phyloP scores from a whole-genome alignment of 2,797 vertebrate species.

The Sebastes miniatus region DNA sequence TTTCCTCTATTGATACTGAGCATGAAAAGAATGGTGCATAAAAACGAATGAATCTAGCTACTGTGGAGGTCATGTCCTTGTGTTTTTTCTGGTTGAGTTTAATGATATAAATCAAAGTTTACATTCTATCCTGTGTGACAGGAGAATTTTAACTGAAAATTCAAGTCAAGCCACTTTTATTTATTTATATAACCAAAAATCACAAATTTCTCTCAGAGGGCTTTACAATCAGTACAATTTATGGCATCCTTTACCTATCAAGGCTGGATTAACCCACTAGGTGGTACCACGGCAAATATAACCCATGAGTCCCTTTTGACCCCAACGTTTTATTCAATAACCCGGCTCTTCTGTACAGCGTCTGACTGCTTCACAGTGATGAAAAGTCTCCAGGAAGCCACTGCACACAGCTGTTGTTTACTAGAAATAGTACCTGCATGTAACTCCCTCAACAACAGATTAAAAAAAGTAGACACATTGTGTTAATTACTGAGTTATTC shows the following conservation, averaged over 20 bases:
- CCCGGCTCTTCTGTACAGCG: not conserved
- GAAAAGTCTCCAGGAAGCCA: not conserved
- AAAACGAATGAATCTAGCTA: not conserved
- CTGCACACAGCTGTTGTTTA: not conserved
- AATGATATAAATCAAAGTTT: too few species aligned
- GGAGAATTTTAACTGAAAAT: too few species aligned
- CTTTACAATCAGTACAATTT: not conserved
- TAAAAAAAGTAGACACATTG: too few species aligned
- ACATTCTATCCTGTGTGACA: too few species aligned
- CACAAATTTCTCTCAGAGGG: not conserved
- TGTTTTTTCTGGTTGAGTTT: too few species aligned
- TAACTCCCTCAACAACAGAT: not conserved
- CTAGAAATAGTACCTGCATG: not conserved
- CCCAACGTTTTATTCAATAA: not conserved
- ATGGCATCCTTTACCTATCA: not conserved
- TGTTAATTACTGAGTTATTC: not conserved
- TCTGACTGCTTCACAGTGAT: not conserved
- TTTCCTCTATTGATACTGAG: not conserved
- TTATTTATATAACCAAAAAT: not conserved
- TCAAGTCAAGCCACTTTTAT: not conserved
- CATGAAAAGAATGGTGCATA: not conserved
- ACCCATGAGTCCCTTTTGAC: not conserved
- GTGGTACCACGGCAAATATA: not conserved
- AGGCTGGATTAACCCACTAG: not conserved
- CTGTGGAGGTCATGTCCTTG: not conserved